phyloP scores from a whole-genome alignment of 2,888 invertebrate species.

The Zele albiditarsus region DNA sequence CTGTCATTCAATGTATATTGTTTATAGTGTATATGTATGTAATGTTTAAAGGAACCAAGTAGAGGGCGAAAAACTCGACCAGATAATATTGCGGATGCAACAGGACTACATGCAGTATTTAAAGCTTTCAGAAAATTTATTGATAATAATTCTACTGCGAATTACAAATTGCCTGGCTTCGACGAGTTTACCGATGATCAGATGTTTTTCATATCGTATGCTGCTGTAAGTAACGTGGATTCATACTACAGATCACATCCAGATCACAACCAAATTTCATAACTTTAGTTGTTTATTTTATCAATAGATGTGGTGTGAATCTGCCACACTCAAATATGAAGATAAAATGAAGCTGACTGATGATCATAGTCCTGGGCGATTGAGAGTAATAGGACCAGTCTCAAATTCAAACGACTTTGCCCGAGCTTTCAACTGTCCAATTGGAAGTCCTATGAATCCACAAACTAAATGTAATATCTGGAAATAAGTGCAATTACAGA shows the following conservation, averaged over 20 bases:
- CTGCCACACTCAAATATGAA: background rate
- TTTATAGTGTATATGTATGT: background rate
- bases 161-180: conserved; percentile 77
- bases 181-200: conserved; percentile 79
- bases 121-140: conserved; percentile 74
- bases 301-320: conserved; percentile 32
- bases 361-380: conserved; percentile 43
- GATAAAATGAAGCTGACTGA: background rate
- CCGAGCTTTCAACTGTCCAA: conserved; percentile 42
- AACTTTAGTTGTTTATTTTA: no score
- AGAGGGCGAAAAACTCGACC: conserved; percentile 30
- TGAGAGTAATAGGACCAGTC: conserved; percentile 44
- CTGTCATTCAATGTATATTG: background rate
- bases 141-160: conserved; percentile 52
- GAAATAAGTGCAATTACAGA: conserved; percentile 20
- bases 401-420: conserved; percentile 46
- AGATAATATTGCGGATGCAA: conserved; percentile 91
- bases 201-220: conserved; percentile 81
- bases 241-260: no score
- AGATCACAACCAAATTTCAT: no score
- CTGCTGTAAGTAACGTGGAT: conserved; percentile 34
- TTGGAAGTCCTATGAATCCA: conserved; percentile 47
- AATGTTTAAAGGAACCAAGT: background rate
- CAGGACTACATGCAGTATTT: conserved; percentile 84
- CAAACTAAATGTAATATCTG: conserved; percentile 46